Percentiles rank a stretch among this genome's conserved stretches.
phyloP scores from a whole-genome alignment of 2,888 invertebrate species.

The Diadegma fenestrale region DNA sequence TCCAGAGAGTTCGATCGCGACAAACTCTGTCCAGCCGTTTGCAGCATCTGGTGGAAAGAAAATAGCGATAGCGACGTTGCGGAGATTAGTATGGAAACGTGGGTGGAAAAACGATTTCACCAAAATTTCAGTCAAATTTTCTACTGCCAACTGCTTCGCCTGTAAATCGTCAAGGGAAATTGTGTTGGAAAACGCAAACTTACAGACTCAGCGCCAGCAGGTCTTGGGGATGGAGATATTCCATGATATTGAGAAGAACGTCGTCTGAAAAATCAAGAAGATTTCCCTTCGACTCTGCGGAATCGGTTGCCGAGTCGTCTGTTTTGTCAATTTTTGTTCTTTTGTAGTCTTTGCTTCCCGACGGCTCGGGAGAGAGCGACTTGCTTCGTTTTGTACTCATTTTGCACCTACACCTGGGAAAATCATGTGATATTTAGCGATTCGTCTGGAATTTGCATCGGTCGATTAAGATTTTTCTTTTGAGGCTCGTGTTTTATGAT shows the following conservation, averaged over 20 bases:
- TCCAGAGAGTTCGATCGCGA: conserved; percentile 87
- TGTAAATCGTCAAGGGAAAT: no score
- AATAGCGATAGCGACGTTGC: background rate
- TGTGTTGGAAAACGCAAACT: conserved; percentile 75
- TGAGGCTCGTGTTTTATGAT: background rate
- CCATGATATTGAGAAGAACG: conserved; percentile 86
- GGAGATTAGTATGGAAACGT: background rate
- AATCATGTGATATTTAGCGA: background rate
- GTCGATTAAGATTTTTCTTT: background rate
- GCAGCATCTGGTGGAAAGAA: conserved; percentile 84
- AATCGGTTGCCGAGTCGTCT: conserved; percentile 24
- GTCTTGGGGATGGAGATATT: conserved; percentile 84
- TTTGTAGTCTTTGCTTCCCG: conserved; percentile 77
- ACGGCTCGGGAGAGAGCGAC: conserved; percentile 80
- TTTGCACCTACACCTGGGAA: conserved; percentile 70
- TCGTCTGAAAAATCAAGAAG: conserved; percentile 87
- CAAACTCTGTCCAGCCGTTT: conserved; percentile 85
- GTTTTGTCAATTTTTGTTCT: conserved; percentile 59
- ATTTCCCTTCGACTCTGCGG: conserved; percentile 66
- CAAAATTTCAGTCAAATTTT: background rate
- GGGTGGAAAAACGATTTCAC: background rate
- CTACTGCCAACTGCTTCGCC: background rate
- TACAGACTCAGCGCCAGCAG: conserved; percentile 86
- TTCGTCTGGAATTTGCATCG: background rate
- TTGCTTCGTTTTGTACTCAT: conserved; percentile 81